Percentiles rank a stretch among this genome's conserved stretches.
phyloP scores from a whole-genome alignment of 2,113 vertebrate genomes.

The Dolichotis patagonum region DNA sequence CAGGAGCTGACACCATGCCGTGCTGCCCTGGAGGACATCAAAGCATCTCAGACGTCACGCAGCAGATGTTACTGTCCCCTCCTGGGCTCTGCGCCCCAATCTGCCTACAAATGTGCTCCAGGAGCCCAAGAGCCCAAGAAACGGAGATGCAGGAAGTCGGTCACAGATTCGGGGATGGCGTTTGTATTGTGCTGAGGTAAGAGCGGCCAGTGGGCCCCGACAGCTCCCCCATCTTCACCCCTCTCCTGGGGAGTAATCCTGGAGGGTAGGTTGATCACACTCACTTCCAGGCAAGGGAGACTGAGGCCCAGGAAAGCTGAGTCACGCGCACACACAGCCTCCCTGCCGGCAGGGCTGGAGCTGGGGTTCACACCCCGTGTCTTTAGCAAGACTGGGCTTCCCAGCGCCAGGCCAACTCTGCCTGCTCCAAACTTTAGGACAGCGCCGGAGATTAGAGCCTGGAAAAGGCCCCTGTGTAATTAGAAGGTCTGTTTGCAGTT shows the following conservation, averaged over 20 bases:
- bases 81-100: rapidly evolving
- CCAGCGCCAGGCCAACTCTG: background rate
- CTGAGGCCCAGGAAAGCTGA: background rate
- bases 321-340: rapidly evolving
- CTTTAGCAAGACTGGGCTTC: rapidly evolving
- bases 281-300: background rate
- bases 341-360: background rate
- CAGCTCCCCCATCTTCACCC: background rate
- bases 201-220: rapidly evolving
- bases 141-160: background rate
- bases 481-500: constrained; percentile 84
- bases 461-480: constrained; percentile 74
- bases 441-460: constrained; percentile 55
- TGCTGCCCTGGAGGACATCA: background rate
- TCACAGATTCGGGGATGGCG: rapidly evolving
- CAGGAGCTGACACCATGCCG: rapidly evolving
- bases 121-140: rapidly evolving
- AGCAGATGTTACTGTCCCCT: background rate
- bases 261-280: rapidly evolving
- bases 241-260: background rate
- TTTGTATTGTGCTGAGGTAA: rapidly evolving
- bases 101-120: background rate
- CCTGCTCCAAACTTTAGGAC: constrained; percentile 48
- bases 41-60: background rate
- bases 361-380: background rate